phyloP scores from a whole-genome alignment of 2,797 vertebrate genomes.

The Pogonophryne albipinna region DNA sequence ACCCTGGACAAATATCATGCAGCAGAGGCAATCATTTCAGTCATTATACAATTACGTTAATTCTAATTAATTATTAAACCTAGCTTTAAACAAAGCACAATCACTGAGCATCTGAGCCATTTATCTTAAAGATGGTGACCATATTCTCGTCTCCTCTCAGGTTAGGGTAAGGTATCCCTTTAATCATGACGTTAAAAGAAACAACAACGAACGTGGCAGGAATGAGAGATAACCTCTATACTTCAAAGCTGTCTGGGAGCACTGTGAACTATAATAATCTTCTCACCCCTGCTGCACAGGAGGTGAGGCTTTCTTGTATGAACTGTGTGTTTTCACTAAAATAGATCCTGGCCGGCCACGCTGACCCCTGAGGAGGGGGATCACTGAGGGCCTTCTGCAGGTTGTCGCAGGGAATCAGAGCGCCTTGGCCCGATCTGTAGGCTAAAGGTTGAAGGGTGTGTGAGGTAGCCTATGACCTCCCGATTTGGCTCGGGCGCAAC shows the following conservation, averaged over 20 bases:
- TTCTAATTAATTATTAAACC: constrained; percentile 3
- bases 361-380: constrained; percentile 67
- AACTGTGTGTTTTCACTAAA: constrained; percentile 76
- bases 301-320: constrained; percentile 54
- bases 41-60: neutral
- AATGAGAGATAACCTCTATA: constrained; percentile 62
- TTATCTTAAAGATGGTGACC: neutral
- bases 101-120: neutral
- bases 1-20: neutral
- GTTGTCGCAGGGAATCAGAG: constrained; percentile 68
- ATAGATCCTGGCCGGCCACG: constrained; percentile 58
- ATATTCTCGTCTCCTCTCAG: constrained; percentile 11
- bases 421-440: constrained; percentile 35
- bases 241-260: constrained; percentile 68
- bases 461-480: constrained; percentile 70
- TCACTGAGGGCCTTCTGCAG: constrained; percentile 68
- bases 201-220: constrained; percentile 55
- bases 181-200: constrained; percentile 50
- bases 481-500: constrained; percentile 70
- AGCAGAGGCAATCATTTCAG: neutral
- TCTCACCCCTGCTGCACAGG: constrained; percentile 41
- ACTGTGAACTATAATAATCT: constrained; percentile 54
- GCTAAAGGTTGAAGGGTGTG: constrained; percentile 76
- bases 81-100: neutral
- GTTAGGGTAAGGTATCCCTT: constrained; percentile 28